Percentiles rank a stretch among this genome's conserved stretches.
Evolutionary conservation across 2,888 invertebrate genomes (phyloP).

Genomic region (Polyploca ridens): DNA sequence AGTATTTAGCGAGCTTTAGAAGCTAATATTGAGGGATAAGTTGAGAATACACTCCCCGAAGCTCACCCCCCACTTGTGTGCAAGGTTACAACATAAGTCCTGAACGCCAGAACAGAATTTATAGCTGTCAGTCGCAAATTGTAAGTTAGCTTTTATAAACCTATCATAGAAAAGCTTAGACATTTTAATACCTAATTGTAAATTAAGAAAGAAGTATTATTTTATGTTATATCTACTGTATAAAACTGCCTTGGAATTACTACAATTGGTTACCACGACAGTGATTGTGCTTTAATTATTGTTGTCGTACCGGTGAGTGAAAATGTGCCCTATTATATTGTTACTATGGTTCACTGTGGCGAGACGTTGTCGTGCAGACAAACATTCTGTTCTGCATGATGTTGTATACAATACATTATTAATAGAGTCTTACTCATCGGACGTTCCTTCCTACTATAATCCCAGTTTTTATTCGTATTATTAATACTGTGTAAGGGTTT

Average conservation of each 20-base stretch:
- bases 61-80: conserved; percentile 54
- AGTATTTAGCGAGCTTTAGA: conserved; percentile 52
- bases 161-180: conserved; percentile 37
- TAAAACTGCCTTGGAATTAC: conserved; percentile 45
- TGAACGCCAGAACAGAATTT: conserved; percentile 44
- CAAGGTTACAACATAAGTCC: conserved; percentile 50
- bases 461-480: conserved; percentile 35
- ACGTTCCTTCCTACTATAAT: conserved; percentile 16
- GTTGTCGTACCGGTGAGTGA: conserved; percentile 10
- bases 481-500: conserved; percentile 24
- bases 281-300: conserved; percentile 28
- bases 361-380: conserved; percentile 17
- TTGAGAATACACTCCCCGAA: conserved; percentile 59
- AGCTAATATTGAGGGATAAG: conserved; percentile 50
- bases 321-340: conserved; percentile 13
- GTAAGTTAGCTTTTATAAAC: conserved; percentile 61
- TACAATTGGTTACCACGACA: conserved; percentile 32
- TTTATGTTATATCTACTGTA: conserved; percentile 53
- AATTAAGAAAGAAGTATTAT: conserved; percentile 61
- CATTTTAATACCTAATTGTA: conserved; percentile 36
- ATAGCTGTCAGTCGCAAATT: conserved; percentile 45
- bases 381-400: conserved; percentile 14
- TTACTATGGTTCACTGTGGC: conserved; percentile 11
- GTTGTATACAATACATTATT: conserved; percentile 6
- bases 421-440: conserved; percentile 1